Base-by-base conservation (phyloP, 2,888 invertebrate species). In the Xestia ashworthii region DNA sequence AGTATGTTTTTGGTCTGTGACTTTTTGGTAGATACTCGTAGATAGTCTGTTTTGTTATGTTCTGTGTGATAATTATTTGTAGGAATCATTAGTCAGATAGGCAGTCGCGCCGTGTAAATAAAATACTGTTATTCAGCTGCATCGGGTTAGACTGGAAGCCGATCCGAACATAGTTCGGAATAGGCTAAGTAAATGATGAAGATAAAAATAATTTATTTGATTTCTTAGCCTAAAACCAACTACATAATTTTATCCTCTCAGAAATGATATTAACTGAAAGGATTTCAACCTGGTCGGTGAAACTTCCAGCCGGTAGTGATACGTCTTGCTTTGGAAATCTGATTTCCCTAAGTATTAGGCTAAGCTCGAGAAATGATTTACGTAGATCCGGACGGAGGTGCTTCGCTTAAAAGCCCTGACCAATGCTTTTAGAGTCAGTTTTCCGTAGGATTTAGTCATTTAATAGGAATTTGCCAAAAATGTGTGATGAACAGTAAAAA, bases 291-390 rank as follows among this genome's bases (percentile, higher is more conserved):
- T 3, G 14, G 22, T 41, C 25, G 11, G 41, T 64, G 64, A n/a
- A 41, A 64, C 64, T n/a, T 41, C 41, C 22, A 14, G 22, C 64
- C 64, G 64, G 22, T 32, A 41, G 64, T 70, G 16, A 71, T 69
- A 58, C 25, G n/a, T 46, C 53, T 41, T 80, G 73, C n/a, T 72
- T 41, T 74, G 6, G 25, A 74, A 81, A 81, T 81, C 60, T 81
- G 79, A 79, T 66, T 74, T 79, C 66, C 81, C 81, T 53, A 46
- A 66, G 46, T 53, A 60, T 58, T 80, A 8, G n/a, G n/a, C 48
- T 66, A 14, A 32, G 46, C 25, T 58, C 38, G n/a, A 25, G 19
- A 46, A 74, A 81, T 67, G 46, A 5, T 53, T 67, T 75, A n/a
- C 46, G 8, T 73, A 22, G n/a, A 53, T 67, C 14, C 8, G n/a